These are phyloP conservation scores for Prosopocoilus inquinatus DNA, from an alignment of 2,888 invertebrate species.

Conservation along the genomic window DNA sequence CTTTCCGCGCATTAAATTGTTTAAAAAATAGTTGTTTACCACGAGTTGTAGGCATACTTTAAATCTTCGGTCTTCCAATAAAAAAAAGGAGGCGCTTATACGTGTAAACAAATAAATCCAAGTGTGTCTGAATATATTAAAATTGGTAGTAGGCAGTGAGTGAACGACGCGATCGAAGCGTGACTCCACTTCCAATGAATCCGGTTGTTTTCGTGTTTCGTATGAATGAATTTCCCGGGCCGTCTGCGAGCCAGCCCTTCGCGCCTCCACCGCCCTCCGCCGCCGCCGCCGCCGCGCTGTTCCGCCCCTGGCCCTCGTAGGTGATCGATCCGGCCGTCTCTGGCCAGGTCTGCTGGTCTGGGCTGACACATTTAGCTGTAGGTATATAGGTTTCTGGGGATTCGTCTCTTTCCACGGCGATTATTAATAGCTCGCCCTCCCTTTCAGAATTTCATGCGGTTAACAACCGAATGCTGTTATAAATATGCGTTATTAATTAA, in stretches of 20 bases:
- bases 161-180: neutral
- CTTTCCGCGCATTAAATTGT: too few species aligned
- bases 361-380: slow-evolving; percentile 24
- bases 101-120: neutral
- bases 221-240: slow-evolving; percentile 54
- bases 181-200: neutral
- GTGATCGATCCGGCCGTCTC: slow-evolving; percentile 30
- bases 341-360: slow-evolving; percentile 29
- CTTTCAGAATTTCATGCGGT: too few species aligned
- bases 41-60: too few species aligned
- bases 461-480: too few species aligned
- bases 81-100: too few species aligned
- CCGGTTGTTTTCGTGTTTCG: neutral
- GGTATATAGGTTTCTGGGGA: neutral
- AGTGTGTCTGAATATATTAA: neutral
- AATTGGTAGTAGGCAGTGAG: neutral
- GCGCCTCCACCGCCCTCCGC: slow-evolving; percentile 51
- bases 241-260: slow-evolving; percentile 11
- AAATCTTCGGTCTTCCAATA: too few species aligned
- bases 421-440: too few species aligned
- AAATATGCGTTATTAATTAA: too few species aligned
- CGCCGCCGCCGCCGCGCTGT: slow-evolving; percentile 24
- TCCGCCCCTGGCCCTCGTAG: slow-evolving; percentile 26
- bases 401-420: too few species aligned
- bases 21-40: too few species aligned